Evolutionary conservation across 2,888 invertebrate species (phyloP).

Genomic region (Ophion obscuratus): DNA sequence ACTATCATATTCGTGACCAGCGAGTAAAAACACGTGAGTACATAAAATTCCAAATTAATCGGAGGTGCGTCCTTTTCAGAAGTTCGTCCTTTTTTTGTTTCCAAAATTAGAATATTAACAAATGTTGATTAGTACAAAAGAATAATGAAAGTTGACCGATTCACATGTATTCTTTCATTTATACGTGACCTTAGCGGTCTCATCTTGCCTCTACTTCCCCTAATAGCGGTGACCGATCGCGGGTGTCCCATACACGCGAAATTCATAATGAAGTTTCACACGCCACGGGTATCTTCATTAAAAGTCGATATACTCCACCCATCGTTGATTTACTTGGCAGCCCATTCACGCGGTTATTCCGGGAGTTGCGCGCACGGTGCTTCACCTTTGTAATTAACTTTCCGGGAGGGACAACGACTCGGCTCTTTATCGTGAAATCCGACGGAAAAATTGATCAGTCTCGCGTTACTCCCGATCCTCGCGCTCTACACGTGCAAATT

Average conservation of each 20-base stretch:
- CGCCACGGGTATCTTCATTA: slow-evolving; percentile 72
- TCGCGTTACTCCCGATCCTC: slow-evolving; percentile 74
- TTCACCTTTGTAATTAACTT: slow-evolving; percentile 75
- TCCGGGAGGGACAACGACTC: slow-evolving; percentile 67
- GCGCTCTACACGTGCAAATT: slow-evolving; percentile 63
- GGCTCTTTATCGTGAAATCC: slow-evolving; percentile 13
- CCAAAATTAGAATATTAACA: too few species aligned
- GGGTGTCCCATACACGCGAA: slow-evolving; percentile 59
- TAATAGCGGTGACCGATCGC: slow-evolving; percentile 60
- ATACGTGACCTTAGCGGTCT: too few species aligned
- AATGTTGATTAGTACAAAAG: background rate
- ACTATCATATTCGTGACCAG: too few species aligned
- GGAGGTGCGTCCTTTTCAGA: too few species aligned
- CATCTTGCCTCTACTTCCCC: too few species aligned
- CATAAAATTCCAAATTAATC: too few species aligned
- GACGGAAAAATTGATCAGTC: slow-evolving; percentile 68
- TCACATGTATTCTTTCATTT: too few species aligned
- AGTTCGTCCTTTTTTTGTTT: too few species aligned
- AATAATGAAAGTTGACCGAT: too few species aligned
- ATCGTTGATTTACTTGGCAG: slow-evolving; percentile 16
- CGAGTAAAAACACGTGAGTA: too few species aligned
- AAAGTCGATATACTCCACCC: slow-evolving; percentile 71
- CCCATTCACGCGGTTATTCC: slow-evolving; percentile 4
- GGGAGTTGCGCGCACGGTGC: background rate
- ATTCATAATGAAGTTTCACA: slow-evolving; percentile 78